phyloP scores from a whole-genome alignment of 2,113 vertebrate genomes.

The Carlito syrichta region DNA sequence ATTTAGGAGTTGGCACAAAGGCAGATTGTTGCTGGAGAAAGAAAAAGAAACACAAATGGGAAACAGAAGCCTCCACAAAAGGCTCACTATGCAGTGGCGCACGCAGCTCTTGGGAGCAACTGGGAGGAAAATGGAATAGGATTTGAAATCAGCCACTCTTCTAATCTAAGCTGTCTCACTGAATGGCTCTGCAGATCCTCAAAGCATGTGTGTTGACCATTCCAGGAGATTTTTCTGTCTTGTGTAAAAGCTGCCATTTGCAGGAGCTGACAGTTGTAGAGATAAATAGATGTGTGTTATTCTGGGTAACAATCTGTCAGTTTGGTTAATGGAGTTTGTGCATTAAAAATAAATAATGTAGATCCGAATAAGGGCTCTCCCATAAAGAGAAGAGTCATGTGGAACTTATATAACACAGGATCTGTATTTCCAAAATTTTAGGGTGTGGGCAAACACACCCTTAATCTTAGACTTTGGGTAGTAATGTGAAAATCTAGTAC shows the following conservation, averaged over 20 bases:
- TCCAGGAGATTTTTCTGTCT: neutral
- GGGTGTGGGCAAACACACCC: constrained; percentile 39
- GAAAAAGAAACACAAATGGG: constrained; percentile 77
- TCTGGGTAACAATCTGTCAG: neutral
- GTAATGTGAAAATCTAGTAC: constrained; percentile 32
- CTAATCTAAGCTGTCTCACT: neutral
- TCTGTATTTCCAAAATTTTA: constrained; percentile 46
- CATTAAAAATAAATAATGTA: too few species aligned
- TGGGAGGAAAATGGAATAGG: constrained; percentile 6
- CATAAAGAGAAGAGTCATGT: neutral
- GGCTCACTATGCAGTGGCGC: constrained; percentile 37
- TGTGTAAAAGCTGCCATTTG: neutral
- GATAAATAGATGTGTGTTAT: neutral
- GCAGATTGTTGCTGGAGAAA: constrained; percentile 74
- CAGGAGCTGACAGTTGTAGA: neutral
- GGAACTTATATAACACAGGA: constrained; percentile 17
- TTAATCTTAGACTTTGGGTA: constrained; percentile 51
- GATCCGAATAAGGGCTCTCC: neutral
- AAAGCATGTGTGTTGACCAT: constrained; percentile 2
- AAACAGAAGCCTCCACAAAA: constrained; percentile 71
- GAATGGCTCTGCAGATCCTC: neutral
- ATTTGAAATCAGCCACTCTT: constrained; percentile 13
- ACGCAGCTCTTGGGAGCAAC: neutral
- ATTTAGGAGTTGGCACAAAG: constrained; percentile 82
- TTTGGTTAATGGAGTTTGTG: neutral